A percentile compares a stretch with the other conserved stretches of the same genome.
Conservation (phyloP, 2,113 vertebrate species). For the Rhinichthys klamathensis region DNA sequence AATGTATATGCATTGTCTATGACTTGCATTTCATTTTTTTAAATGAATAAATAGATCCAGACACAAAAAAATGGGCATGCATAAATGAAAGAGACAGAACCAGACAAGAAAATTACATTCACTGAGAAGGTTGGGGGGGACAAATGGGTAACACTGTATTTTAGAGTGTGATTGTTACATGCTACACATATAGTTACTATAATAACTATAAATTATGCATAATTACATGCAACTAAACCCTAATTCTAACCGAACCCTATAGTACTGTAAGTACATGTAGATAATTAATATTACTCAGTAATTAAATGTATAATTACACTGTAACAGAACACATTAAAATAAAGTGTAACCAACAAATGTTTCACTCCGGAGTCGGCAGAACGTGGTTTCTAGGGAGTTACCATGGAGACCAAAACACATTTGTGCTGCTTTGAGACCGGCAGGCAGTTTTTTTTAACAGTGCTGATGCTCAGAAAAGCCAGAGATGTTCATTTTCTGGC, state of each 20-base stretch:
- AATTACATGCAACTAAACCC: no score
- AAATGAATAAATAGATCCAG: neutral
- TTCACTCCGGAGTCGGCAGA: neutral
- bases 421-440: neutral
- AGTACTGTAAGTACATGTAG: no score
- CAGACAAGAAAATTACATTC: neutral
- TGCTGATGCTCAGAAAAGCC: neutral
- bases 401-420: conserved; percentile 44
- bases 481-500: conserved; percentile 30
- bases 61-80: neutral
- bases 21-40: neutral
- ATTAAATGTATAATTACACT: no score
- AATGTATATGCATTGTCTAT: neutral
- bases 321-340: no score
- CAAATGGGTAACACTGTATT: no score
- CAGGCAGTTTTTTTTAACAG: conserved; percentile 12
- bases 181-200: no score
- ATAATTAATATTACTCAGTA: no score
- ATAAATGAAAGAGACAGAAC: neutral
- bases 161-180: no score
- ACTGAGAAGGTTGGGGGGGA: neutral
- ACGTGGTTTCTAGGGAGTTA: conserved; percentile 46
- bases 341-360: neutral
- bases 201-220: no score
- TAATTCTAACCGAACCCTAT: no score